Evolutionary conservation across 2,113 vertebrate species (phyloP).

Genomic region (Petrocephalus microphthalmus): DNA sequence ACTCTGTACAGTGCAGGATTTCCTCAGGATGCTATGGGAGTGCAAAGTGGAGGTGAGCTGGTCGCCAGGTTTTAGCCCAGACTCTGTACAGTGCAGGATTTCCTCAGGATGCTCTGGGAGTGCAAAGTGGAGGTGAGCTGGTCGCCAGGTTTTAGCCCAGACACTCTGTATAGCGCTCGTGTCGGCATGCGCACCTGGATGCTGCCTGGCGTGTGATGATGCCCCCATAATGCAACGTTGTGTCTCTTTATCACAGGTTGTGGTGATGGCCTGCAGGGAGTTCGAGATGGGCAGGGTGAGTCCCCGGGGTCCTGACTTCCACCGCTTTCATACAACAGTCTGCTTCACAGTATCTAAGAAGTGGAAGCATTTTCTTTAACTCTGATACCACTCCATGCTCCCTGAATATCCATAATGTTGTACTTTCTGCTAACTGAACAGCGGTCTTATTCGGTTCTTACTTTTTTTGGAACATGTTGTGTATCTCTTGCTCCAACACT

Average conservation of each 20-base stretch:
- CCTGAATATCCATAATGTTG: background rate
- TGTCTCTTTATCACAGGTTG: slow-evolving; percentile 54
- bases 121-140: slow-evolving; percentile 71
- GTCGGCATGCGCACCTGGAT: background rate
- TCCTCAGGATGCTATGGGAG: slow-evolving; percentile 96
- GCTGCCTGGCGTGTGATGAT: background rate
- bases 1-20: slow-evolving; percentile 71
- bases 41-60: slow-evolving; percentile 71
- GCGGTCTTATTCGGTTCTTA: background rate
- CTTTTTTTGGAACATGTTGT: background rate
- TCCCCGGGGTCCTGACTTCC: background rate
- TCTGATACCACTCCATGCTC: background rate
- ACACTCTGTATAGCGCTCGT: background rate
- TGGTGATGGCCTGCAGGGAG: slow-evolving; percentile 93
- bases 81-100: slow-evolving; percentile 67
- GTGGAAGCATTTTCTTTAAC: background rate
- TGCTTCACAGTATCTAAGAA: background rate
- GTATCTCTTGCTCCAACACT: background rate
- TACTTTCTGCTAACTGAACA: background rate
- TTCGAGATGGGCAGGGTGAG: slow-evolving; percentile 96
- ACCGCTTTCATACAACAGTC: background rate
- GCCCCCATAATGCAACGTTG: background rate
- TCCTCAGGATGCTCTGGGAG: slow-evolving; percentile 96
- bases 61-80: background rate
- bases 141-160: background rate